A percentile compares a stretch with the other conserved stretches of the same genome.
Evolutionary conservation across 2,888 invertebrate species (phyloP).

Genomic region (Lochmaea capreae): DNA sequence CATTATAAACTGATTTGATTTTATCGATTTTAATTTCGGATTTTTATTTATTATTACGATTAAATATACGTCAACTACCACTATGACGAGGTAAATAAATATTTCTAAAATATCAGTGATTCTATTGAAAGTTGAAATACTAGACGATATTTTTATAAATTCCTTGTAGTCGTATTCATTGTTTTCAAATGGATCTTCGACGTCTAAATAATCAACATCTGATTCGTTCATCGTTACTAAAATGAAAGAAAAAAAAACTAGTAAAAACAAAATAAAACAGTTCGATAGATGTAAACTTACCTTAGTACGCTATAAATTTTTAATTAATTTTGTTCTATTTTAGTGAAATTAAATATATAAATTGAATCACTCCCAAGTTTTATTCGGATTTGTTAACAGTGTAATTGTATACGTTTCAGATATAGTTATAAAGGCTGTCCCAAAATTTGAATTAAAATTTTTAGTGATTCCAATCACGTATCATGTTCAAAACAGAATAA

Average conservation of each 20-base stretch:
- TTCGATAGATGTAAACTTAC: neutral
- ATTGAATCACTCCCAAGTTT: neutral
- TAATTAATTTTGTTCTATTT: neutral
- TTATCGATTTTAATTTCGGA: constrained; percentile 5
- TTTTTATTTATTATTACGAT: constrained; percentile 16
- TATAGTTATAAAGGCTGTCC: no score
- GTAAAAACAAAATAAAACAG: neutral
- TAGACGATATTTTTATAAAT: neutral
- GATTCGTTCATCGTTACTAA: neutral
- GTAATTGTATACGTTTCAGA: neutral
- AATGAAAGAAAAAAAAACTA: neutral
- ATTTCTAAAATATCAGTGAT: constrained; percentile 13
- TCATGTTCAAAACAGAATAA: constrained; percentile 30
- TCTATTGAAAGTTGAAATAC: neutral
- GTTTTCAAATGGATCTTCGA: neutral
- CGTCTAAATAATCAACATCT: neutral
- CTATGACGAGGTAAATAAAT: neutral
- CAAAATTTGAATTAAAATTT: no score
- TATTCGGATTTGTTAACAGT: neutral
- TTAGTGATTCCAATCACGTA: constrained; percentile 24
- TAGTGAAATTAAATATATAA: neutral
- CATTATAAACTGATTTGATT: constrained; percentile 7
- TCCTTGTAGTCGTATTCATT: neutral
- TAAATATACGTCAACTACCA: constrained; percentile 9
- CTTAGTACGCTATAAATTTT: neutral